Percentiles rank a stretch among this genome's conserved stretches.
phyloP scores from a whole-genome alignment of 2,797 vertebrate genomes.

The Rhinatrema bivittatum region DNA sequence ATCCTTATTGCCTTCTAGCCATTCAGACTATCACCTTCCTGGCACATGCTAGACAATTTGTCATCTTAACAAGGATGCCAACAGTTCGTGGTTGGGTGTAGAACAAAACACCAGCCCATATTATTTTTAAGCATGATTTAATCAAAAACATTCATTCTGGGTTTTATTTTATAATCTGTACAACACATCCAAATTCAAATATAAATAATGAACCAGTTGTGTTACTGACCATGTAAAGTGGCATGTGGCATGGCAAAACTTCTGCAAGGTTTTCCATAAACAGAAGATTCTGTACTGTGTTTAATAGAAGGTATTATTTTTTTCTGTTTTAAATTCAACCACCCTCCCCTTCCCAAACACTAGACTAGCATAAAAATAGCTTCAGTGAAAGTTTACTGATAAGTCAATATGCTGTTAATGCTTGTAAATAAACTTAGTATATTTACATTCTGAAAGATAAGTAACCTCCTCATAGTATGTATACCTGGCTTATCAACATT shows the following conservation, averaged over 20 bases:
- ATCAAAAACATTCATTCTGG: constrained; percentile 56
- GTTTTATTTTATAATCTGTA: constrained; percentile 64
- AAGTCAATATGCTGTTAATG: constrained; percentile 43
- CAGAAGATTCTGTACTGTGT: constrained; percentile 31
- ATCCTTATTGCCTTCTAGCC: no score
- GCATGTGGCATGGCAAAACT: constrained; percentile 49
- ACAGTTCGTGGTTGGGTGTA: no score
- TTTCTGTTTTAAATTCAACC: constrained; percentile 30
- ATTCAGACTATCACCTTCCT: no score
- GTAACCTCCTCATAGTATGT: constrained; percentile 38
- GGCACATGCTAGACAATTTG: no score
- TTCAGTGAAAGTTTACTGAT: constrained; percentile 32
- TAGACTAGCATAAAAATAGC: constrained; percentile 42
- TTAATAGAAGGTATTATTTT: constrained; percentile 26
- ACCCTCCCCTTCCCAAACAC: no score
- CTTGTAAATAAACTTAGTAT: constrained; percentile 46
- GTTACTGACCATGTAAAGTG: constrained; percentile 45
- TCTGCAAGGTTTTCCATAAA: constrained; percentile 39
- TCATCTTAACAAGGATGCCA: no score
- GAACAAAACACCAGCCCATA: no score
- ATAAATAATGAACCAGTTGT: constrained; percentile 50
- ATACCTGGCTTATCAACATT: constrained; percentile 31
- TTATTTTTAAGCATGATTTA: constrained; percentile 43
- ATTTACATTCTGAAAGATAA: constrained; percentile 39
- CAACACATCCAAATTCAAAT: constrained; percentile 56